A percentile compares a stretch with the other conserved stretches of the same genome.
These are phyloP conservation scores for Acrobasis repandana DNA, from an alignment of 2,888 invertebrate species.

Conservation along the genomic window DNA sequence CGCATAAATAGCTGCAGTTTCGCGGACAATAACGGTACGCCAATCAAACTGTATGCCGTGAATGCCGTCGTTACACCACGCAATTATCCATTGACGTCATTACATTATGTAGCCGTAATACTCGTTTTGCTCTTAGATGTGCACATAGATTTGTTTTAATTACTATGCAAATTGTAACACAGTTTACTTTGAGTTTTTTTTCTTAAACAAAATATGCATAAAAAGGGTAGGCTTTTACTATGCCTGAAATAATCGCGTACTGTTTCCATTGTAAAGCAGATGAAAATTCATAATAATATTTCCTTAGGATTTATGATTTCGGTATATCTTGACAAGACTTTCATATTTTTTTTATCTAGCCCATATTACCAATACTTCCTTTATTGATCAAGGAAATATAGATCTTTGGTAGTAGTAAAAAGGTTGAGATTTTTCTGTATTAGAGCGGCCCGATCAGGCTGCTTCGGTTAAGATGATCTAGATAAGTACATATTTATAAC, in stretches of 20 bases:
- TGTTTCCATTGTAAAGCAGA: no score
- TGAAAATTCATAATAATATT: no score
- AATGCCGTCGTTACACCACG: conserved; percentile 8
- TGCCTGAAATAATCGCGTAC: background rate
- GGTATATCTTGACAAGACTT: no score
- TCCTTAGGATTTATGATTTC: no score
- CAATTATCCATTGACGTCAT: conserved; percentile 19
- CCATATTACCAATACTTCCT: no score
- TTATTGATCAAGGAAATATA: no score
- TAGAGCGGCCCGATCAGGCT: no score
- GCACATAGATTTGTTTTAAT: conserved; percentile 18
- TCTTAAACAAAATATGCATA: background rate
- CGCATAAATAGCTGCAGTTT: conserved; percentile 36
- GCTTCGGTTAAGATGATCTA: no score
- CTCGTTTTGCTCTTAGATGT: conserved; percentile 11
- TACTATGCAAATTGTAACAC: conserved; percentile 20
- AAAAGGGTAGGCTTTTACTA: background rate
- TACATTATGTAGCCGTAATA: conserved; percentile 16
- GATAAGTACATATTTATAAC: no score
- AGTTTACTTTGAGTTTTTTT: conserved; percentile 24
- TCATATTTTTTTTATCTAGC: no score
- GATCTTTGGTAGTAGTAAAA: no score
- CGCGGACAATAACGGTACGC: conserved; percentile 32
- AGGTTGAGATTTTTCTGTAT: no score
- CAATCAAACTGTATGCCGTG: conserved; percentile 11